These are phyloP conservation scores for Peromyscus nudipes DNA, from an alignment of 2,797 vertebrate genomes.

Conservation along the genomic window DNA sequence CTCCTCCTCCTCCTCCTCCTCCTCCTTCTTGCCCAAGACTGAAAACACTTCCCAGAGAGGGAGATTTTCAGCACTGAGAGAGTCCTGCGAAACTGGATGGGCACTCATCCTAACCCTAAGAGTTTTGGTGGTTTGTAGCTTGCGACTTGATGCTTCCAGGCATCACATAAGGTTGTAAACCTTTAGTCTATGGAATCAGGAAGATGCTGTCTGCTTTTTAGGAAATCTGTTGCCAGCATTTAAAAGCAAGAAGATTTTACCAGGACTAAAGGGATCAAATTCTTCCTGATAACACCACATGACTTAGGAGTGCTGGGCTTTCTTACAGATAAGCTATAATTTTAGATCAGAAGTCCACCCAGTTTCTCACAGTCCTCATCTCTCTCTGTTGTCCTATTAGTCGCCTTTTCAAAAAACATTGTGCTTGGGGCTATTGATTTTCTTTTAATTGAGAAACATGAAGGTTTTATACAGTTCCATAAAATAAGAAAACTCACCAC, in stretches of 20 bases:
- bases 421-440: background rate
- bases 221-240: background rate
- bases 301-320: background rate
- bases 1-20: too few relatives aligned
- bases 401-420: background rate
- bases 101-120: background rate
- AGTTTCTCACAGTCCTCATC: background rate
- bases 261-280: background rate
- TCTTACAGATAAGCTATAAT: background rate
- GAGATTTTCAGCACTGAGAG: background rate
- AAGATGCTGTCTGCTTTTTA: background rate
- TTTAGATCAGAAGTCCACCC: background rate
- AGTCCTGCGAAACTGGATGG: background rate
- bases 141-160: background rate
- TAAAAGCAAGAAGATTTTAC: background rate
- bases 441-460: slow-evolving; percentile 2
- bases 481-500: background rate
- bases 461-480: background rate
- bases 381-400: background rate
- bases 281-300: background rate
- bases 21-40: background rate
- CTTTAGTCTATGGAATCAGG: background rate
- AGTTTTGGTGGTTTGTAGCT: background rate
- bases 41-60: background rate
- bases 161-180: background rate